Conservation (phyloP, 2,113 vertebrate species). For the Petrocephalus zakoni region DNA sequence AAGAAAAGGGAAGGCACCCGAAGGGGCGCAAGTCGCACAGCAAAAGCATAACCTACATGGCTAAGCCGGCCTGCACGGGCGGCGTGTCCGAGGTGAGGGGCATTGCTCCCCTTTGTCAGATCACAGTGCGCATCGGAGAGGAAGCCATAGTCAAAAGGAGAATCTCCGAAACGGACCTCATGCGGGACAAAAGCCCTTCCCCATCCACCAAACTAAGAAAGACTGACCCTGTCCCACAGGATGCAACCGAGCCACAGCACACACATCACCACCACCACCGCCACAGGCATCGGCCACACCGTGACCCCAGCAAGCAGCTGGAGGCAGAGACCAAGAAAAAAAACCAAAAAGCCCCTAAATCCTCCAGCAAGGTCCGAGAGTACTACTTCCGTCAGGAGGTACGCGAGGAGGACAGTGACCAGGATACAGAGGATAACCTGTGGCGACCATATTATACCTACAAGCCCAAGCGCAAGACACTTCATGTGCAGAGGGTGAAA, state of each 20-base stretch:
- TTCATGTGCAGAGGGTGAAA: slow-evolving; percentile 64
- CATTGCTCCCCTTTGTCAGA: slow-evolving; percentile 77
- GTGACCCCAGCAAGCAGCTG: slow-evolving; percentile 47
- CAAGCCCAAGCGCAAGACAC: slow-evolving; percentile 76
- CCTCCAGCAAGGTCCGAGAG: slow-evolving; percentile 50
- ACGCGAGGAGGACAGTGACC: slow-evolving; percentile 69
- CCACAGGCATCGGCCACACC: slow-evolving; percentile 55
- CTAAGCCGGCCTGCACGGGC: slow-evolving; percentile 63
- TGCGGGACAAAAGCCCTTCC: slow-evolving; percentile 63
- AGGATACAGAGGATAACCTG: slow-evolving; percentile 73
- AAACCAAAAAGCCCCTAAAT: slow-evolving; percentile 48
- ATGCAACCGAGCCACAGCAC: slow-evolving; percentile 52
- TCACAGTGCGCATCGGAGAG: slow-evolving; percentile 86
- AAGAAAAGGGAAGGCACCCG: slow-evolving; percentile 48
- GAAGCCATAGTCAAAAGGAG: slow-evolving; percentile 85
- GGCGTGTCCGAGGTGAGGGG: slow-evolving; percentile 58
- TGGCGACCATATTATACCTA: slow-evolving; percentile 88
- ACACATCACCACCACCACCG: slow-evolving; percentile 58
- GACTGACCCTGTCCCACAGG: slow-evolving; percentile 40
- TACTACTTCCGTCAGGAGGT: slow-evolving; percentile 64
- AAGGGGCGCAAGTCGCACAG: slow-evolving; percentile 56
- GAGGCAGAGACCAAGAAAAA: slow-evolving; percentile 42
- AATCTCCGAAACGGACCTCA: slow-evolving; percentile 82
- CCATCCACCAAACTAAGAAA: slow-evolving; percentile 50
- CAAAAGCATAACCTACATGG: slow-evolving; percentile 64